These are phyloP conservation scores for Petroica traversi DNA, from an alignment of 2,113 vertebrate species.

Conservation along the genomic window DNA sequence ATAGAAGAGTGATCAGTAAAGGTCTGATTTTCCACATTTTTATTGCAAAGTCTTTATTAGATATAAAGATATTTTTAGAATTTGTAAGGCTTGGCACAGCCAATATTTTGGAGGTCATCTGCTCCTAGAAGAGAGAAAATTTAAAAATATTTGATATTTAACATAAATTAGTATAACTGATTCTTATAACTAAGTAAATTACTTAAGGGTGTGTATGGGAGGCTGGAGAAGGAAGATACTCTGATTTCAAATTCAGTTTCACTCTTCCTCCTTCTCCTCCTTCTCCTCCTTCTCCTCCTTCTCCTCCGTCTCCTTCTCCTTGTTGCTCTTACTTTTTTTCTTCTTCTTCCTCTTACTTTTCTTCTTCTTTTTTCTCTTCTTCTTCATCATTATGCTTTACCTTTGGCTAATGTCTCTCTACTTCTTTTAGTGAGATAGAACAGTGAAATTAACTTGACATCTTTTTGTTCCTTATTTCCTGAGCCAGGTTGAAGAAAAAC, in stretches of 20 bases:
- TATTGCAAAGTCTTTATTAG: neutral
- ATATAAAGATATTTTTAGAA: neutral
- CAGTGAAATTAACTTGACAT: neutral
- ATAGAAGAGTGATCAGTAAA: neutral
- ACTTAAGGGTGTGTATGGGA: neutral
- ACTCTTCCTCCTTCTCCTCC: neutral
- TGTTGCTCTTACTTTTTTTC: fast-evolving
- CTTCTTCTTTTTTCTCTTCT: too few relatives aligned
- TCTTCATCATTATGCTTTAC: neutral
- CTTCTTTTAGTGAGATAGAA: neutral
- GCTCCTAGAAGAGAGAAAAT: neutral
- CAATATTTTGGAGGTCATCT: neutral
- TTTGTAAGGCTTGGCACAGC: neutral
- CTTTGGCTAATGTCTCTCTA: neutral
- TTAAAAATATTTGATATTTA: neutral
- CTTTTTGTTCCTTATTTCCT: neutral
- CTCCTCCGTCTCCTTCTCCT: fast-evolving
- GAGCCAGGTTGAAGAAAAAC: neutral
- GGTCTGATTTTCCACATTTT: neutral
- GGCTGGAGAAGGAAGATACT: neutral
- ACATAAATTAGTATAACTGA: neutral
- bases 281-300: neutral
- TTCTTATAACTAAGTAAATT: neutral
- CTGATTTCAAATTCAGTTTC: neutral
- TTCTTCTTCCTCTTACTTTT: too few relatives aligned